Evolutionary conservation across 2,113 vertebrate genomes (phyloP).

Genomic region (Trematocara zebra): DNA sequence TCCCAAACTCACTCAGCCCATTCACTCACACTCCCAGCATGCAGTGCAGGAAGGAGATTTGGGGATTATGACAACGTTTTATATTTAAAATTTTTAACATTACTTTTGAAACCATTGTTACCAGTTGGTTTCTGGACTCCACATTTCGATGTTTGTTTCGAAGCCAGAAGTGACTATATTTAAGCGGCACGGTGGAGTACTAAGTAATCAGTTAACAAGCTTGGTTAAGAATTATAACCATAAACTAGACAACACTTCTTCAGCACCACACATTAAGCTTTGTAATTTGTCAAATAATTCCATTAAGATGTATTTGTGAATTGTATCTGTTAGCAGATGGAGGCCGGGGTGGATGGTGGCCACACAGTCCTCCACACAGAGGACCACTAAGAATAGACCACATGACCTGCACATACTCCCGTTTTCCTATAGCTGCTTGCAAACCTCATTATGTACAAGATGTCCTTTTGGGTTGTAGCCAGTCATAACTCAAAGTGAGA

Average conservation of each 20-base stretch:
- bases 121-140: not conserved
- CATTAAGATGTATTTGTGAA: not conserved
- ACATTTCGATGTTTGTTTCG: not conserved
- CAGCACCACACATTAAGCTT: rapidly evolving
- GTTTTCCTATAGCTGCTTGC: not conserved
- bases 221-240: not conserved
- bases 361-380: not conserved
- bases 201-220: not conserved
- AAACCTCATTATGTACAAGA: not conserved
- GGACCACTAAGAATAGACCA: not conserved
- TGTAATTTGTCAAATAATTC: not conserved
- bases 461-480: not conserved
- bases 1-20: not conserved
- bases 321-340: not conserved
- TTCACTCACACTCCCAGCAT: not conserved
- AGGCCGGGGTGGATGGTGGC: not conserved
- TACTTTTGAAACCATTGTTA: not conserved
- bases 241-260: not conserved
- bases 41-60: not conserved
- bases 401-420: not conserved
- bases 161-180: not conserved
- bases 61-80: rapidly evolving
- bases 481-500: not conserved
- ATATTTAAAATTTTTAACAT: not conserved
- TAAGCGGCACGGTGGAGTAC: not conserved